phyloP scores from a whole-genome alignment of 2,888 invertebrate genomes.

The Villa cingulata region DNA sequence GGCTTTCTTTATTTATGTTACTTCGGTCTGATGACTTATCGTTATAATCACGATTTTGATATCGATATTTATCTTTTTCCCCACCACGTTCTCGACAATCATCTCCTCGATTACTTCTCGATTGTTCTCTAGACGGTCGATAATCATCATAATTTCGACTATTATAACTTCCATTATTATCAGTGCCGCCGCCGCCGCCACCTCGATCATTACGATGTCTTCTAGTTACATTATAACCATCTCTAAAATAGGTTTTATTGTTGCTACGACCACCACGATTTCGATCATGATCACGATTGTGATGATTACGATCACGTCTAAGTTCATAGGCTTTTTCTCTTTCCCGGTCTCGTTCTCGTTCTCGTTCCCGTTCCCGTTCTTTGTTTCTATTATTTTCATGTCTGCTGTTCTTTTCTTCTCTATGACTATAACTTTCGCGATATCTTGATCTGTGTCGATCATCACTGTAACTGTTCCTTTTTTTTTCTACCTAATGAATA shows the following conservation, averaged over 20 bases:
- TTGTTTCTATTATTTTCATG: conserved; percentile 15
- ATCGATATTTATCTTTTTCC: neutral
- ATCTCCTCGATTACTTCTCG: conserved; percentile 20
- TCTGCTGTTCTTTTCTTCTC: conserved; percentile 11
- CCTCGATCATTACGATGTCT: conserved; percentile 12
- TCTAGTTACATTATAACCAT: conserved; percentile 8
- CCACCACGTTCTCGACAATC: conserved; percentile 11
- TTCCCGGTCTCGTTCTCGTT: neutral
- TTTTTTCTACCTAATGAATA: too few species aligned
- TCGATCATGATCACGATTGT: neutral
- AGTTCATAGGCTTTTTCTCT: neutral
- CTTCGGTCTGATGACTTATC: neutral
- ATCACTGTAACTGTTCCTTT: neutral
- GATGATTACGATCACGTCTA: neutral
- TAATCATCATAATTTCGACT: conserved; percentile 14
- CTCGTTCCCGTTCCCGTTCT: conserved; percentile 11
- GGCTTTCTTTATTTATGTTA: neutral
- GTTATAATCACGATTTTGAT: neutral
- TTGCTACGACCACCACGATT: neutral
- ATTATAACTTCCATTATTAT: conserved; percentile 27
- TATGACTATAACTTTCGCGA: neutral
- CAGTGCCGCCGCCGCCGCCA: conserved; percentile 18
- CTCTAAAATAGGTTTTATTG: neutral
- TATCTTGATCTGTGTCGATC: conserved; percentile 4
- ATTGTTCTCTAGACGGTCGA: conserved; percentile 21